Evolutionary conservation across 2,113 vertebrate species (phyloP), one percentile per base, ranked within the genome.

Genomic region (Aphyosemion australe): DNA sequence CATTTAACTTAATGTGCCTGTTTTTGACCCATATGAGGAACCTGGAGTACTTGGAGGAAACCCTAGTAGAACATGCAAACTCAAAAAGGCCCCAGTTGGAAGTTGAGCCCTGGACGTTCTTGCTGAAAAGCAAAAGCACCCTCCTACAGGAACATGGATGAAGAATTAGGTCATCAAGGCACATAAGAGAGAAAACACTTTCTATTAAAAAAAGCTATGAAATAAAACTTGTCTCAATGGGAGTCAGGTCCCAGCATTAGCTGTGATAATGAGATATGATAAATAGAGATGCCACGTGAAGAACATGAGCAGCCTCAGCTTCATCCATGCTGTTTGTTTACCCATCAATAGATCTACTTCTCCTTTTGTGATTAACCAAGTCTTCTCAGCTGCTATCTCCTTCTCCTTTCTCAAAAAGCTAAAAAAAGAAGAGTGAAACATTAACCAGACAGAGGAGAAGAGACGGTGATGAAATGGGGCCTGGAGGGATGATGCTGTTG

Each of bases 351-450:
- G 65, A 86, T 91, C 84, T 84, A 56, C 84, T 76, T 80, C 78
- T 86, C 72, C 79, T 72, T 78, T 87, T 80, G 83, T 90, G 70
- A 88, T 84, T 88, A 84, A 84, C 84, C 81, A 84, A 84, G 62
- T 75, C 72, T 86, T 71, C 57, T 74, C 55, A 68, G 69, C 78
- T 65, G 31, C 58, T 52, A 61, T 31, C 64, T 61, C 32, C 81
- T 61, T n/a, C 39, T 18, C 72, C 81, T 61, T 45, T 65, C 64
- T 53, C 43, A 49, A 53, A 48, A 45, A 68, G 50, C 68, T 2
- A n/a, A n/a, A n/a, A n/a, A n/a, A n/a, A n/a, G 42, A 54, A 54
- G 54, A 59, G 89, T 90, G 80, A 92, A 92, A 91, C 89, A 92
- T 92, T 92, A 93, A 91, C 91, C 83, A 75, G 82, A 74, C 21